phyloP scores from a whole-genome alignment of 2,888 invertebrate species.

The Drosophila neonasuta region DNA sequence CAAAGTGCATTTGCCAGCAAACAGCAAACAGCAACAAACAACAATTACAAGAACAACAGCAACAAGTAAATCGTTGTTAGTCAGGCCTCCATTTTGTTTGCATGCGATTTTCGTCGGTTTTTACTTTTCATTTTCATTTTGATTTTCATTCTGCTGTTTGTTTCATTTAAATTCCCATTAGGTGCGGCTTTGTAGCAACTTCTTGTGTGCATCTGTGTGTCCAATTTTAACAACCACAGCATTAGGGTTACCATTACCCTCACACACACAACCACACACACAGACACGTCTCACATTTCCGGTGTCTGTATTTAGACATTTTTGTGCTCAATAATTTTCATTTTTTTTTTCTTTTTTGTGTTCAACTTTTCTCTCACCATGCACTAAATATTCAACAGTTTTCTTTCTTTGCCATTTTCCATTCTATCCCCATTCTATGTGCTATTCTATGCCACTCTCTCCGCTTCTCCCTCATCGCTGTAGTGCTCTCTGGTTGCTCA shows the following conservation, averaged over 20 bases:
- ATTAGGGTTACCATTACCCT: conserved; percentile 52
- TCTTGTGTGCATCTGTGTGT: conserved; percentile 6
- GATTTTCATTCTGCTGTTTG: conserved; percentile 27
- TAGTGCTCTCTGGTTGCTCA: conserved; percentile 28
- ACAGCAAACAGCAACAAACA: conserved; percentile 27
- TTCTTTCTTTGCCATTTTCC: conserved; percentile 23
- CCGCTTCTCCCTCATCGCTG: background rate
- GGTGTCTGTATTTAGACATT: conserved; percentile 42
- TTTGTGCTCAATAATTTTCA: conserved; percentile 59
- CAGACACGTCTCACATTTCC: conserved; percentile 49
- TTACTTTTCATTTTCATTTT: conserved; percentile 29
- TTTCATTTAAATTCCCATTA: conserved; percentile 72
- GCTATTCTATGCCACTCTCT: background rate
- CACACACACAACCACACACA: conserved; percentile 19
- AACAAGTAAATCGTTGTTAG: conserved; percentile 21
- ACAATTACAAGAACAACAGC: conserved; percentile 11
- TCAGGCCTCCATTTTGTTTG: conserved; percentile 27
- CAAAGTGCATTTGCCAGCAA: conserved; percentile 44
- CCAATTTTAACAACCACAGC: conserved; percentile 48
- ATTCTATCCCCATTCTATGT: conserved; percentile 1
- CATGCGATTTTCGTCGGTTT: conserved; percentile 40
- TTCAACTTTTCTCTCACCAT: conserved; percentile 28
- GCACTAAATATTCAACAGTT: conserved; percentile 71
- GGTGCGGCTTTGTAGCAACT: conserved; percentile 45
- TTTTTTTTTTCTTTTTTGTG: background rate